A percentile compares a stretch with the other conserved stretches of the same genome.
phyloP scores from a whole-genome alignment of 2,113 vertebrate genomes.

The Abramis brama region DNA sequence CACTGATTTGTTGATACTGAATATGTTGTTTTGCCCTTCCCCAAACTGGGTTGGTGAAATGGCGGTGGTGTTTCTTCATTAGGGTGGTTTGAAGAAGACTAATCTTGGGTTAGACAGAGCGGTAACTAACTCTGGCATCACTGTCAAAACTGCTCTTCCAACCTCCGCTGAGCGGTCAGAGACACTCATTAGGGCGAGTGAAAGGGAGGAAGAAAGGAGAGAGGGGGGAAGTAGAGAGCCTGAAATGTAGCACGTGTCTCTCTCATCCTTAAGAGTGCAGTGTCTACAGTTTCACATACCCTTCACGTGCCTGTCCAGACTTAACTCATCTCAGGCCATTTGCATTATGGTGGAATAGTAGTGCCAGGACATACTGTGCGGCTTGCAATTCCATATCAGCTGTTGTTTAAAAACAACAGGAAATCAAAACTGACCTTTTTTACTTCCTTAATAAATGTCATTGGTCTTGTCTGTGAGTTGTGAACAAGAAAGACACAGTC shows the following conservation, averaged over 20 bases:
- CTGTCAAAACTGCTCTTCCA: conserved; percentile 40
- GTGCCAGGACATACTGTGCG: neutral
- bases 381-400: neutral
- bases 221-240: conserved; percentile 17
- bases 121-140: conserved; percentile 21
- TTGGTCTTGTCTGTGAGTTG: neutral
- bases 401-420: neutral
- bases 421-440: neutral
- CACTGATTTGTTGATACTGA: neutral
- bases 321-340: neutral
- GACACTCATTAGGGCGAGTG: conserved; percentile 20
- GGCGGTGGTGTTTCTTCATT: neutral
- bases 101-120: neutral
- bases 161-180: neutral
- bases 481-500: neutral
- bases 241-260: neutral
- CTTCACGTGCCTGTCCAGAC: neutral
- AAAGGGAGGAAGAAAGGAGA: conserved; percentile 1
- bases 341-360: neutral
- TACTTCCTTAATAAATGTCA: neutral
- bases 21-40: neutral
- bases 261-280: conserved; percentile 16
- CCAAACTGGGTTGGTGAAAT: neutral
- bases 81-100: conserved; percentile 3
- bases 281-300: conserved; percentile 25